A percentile compares a stretch with the other conserved stretches of the same genome.
phyloP scores from a whole-genome alignment of 2,888 invertebrate genomes.

The Toxonevra muliebris region DNA sequence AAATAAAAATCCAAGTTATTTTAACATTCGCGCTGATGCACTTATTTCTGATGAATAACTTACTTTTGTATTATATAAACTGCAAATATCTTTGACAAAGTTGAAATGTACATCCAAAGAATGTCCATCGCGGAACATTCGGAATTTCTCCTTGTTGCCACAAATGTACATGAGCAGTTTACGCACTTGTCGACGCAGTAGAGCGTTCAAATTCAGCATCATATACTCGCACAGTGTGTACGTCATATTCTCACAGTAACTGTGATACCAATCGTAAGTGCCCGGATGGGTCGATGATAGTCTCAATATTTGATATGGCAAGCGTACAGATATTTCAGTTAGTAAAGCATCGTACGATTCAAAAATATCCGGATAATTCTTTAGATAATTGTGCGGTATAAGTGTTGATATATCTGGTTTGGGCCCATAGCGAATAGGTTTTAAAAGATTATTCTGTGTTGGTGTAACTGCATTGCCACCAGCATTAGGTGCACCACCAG shows the following conservation, averaged over 20 bases:
- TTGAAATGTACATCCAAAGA: constrained; percentile 89
- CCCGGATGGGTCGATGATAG: constrained; percentile 62
- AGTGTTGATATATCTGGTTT: constrained; percentile 96
- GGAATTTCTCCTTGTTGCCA: constrained; percentile 94
- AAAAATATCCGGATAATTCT: constrained; percentile 92
- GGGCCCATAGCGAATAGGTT: constrained; percentile 81
- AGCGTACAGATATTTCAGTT: constrained; percentile 91
- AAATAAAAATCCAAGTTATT: no score
- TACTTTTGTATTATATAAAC: constrained; percentile 60
- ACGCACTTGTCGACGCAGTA: constrained; percentile 83
- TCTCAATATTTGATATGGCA: constrained; percentile 87
- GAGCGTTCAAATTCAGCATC: constrained; percentile 85
- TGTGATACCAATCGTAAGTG: constrained; percentile 68
- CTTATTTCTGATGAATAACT: constrained; percentile 9
- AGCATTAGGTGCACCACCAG: constrained; percentile 35
- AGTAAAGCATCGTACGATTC: constrained; percentile 93
- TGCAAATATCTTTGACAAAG: constrained; percentile 68
- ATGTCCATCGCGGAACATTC: constrained; percentile 92
- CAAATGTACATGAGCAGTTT: constrained; percentile 92
- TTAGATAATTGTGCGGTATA: constrained; percentile 91
- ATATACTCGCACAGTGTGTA: constrained; percentile 90
- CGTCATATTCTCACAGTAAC: constrained; percentile 72
- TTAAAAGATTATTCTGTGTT: constrained; percentile 70
- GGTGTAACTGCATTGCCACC: constrained; percentile 39
- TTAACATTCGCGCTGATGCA: no score